Evolutionary conservation across 2,888 invertebrate genomes (phyloP), one percentile per base, ranked within the genome.

Genomic region (Lottia scabra): DNA sequence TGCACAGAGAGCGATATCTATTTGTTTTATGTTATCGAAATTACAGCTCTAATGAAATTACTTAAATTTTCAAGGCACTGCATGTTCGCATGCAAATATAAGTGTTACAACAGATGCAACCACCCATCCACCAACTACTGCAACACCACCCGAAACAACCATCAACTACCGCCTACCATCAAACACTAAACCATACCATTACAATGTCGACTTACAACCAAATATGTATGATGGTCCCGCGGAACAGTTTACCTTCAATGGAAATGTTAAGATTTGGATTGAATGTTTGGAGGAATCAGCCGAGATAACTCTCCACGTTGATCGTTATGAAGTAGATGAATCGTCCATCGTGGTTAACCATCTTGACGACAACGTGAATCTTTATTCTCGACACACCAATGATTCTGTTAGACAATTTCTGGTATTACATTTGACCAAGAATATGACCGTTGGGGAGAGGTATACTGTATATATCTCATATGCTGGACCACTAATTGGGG

Each of bases 391-490:
- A n/a, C 26, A 68, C 63, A n/a, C 38, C 16, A 63, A 80, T 12
- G 82, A 83, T 63, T 70, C 66, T 43, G 70, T 72, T 23, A 72
- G 81, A 56, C 80, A 84, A 72, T 84, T 85, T 68, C 75, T 81
- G 43, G 74, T 94, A 27, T 90, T 95, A 75, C 90, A 91, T 69
- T 88, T 94, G 79, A 91, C 91, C 23, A 92, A 92, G 68, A 88
- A 90, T 26, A 87, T 96, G 74, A 89, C 90, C 78, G 90, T 89
- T n/a, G 93, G 93, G 15, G 90, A 91, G 63, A 91, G 92, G 77
- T 95, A 95, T 87, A 89, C 92, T 68, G 86, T 96, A 78, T 91
- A 92, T 78, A 93, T 96, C 71, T 92, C 92, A 67, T 96, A 93
- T 84, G 90, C 91, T 16, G 96, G 95, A 1, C 90, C 92, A 74